Evolutionary conservation across 2,113 vertebrate genomes (phyloP), one percentile per base, ranked within the genome.

Genomic region (Tychaedon coryphoeus): DNA sequence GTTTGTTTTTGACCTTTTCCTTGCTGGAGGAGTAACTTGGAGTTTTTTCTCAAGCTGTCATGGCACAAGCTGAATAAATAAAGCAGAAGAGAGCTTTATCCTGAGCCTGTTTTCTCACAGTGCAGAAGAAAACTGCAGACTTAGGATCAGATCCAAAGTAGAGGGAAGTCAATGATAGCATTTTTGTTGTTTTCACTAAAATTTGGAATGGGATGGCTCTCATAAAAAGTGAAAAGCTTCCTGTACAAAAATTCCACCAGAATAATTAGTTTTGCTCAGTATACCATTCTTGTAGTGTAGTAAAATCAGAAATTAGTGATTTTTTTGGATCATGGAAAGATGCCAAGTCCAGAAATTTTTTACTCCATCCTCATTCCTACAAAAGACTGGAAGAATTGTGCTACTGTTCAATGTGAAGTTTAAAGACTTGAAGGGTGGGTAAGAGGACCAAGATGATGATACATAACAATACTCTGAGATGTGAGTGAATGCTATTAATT

Each of bases 1-100:
- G 92, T 88, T 96, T 90, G 51, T 92, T 93, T 95, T 94, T 60
- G 62, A 33, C 3, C 19, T 76, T 94, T 88, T 88, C 78, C 34
- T 73, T 33, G 7, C 34, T 79, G 85, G 28, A 86, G 18, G 33
- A 60, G 66, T 73, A 79, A 67, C 36, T 72, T 43, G 5, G 57
- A 70, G 4, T 38, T 84, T 79, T 92, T 93, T 95, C 66, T 86
- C 71, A 94, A 94, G 88, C 48, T 90, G 77, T 95, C 88, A 73
- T 47, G 88, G 18, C 61, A 77, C 86, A 95, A 95, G 86, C 90
- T 94, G 96, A 93, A 93, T 78, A 94, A 97, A 94, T 51, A 97
- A n/a, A 82, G 16, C 42, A 61, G 47, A 29, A 54, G 33, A 86
- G 78, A 53, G 34, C 40, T 73, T 83, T 29, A 53, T 76, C 58